phyloP scores from a whole-genome alignment of 2,113 vertebrate genomes.

The Himantopus leucocephalus region DNA sequence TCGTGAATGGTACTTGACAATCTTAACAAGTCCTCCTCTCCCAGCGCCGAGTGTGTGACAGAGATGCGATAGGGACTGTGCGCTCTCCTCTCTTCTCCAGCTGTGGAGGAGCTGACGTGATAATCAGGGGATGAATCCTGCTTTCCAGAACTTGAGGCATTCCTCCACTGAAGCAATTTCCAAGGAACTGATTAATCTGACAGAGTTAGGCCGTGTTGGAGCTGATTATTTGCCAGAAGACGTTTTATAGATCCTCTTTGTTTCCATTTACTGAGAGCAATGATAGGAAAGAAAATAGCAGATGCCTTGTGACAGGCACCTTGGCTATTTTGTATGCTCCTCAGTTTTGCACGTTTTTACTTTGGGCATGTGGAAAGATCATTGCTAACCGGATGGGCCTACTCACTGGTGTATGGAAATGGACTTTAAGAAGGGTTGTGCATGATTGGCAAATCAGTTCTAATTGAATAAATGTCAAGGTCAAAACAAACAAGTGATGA shows the following conservation, averaged over 20 bases:
- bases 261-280: neutral
- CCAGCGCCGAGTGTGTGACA: neutral
- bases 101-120: neutral
- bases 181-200: conserved; percentile 11
- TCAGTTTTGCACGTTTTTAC: neutral
- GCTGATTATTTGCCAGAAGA: conserved; percentile 11
- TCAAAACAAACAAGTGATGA: conserved; percentile 77
- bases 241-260: neutral
- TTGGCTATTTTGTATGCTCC: neutral
- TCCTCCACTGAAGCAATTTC: neutral
- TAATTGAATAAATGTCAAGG: conserved; percentile 87
- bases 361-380: conserved; percentile 57
- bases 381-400: conserved; percentile 69
- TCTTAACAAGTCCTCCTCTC: conserved; percentile 66
- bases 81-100: neutral
- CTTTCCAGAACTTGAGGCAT: neutral
- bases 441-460: conserved; percentile 80
- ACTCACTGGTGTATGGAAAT: conserved; percentile 67
- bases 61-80: neutral
- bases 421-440: conserved; percentile 67
- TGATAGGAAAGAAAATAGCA: neutral
- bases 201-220: neutral
- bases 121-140: neutral
- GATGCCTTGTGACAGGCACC: neutral
- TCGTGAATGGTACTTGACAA: conserved; percentile 73